Percentiles rank a stretch among this genome's conserved stretches.
phyloP scores from a whole-genome alignment of 2,888 invertebrate genomes.

The Sarcophaga subvicina region DNA sequence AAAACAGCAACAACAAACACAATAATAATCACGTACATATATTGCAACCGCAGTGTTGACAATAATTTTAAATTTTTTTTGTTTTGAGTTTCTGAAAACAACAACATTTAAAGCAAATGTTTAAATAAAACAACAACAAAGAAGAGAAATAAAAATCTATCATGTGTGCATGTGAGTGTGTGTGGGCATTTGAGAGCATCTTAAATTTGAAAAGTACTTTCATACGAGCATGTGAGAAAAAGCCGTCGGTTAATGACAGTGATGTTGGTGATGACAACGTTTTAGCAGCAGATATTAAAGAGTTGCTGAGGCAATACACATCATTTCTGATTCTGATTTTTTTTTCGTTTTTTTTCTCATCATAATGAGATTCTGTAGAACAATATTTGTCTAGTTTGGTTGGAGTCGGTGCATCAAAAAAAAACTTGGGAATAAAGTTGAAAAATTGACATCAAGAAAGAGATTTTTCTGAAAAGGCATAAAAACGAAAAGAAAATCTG shows the following conservation, averaged over 20 bases:
- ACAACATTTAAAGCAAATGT: slow-evolving; percentile 41
- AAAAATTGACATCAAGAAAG: slow-evolving; percentile 26
- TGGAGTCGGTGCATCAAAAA: slow-evolving; percentile 58
- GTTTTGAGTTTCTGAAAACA: slow-evolving; percentile 25
- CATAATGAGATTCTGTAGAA: not conserved
- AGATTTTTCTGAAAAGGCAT: slow-evolving; percentile 24
- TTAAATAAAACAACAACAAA: slow-evolving; percentile 29
- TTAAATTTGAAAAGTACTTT: too few relatives aligned
- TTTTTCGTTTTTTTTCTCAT: not conserved
- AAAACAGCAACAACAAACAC: slow-evolving; percentile 19
- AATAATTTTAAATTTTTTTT: slow-evolving; percentile 34
- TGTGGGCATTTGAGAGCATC: too few relatives aligned
- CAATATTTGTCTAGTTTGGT: slow-evolving; percentile 41
- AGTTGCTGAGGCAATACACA: not conserved
- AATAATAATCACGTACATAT: slow-evolving; percentile 39
- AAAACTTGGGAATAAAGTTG: slow-evolving; percentile 15
- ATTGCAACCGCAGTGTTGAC: slow-evolving; percentile 61
- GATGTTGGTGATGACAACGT: not conserved
- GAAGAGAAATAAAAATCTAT: too few relatives aligned
- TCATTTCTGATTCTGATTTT: not conserved
- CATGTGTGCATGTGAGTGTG: too few relatives aligned
- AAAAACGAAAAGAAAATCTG: slow-evolving; percentile 21
- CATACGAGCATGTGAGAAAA: not conserved
- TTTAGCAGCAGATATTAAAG: not conserved
- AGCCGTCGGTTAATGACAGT: slow-evolving; percentile 55